These are phyloP conservation scores for Ia io DNA, from an alignment of 2,113 vertebrate species.

Conservation along the genomic window DNA sequence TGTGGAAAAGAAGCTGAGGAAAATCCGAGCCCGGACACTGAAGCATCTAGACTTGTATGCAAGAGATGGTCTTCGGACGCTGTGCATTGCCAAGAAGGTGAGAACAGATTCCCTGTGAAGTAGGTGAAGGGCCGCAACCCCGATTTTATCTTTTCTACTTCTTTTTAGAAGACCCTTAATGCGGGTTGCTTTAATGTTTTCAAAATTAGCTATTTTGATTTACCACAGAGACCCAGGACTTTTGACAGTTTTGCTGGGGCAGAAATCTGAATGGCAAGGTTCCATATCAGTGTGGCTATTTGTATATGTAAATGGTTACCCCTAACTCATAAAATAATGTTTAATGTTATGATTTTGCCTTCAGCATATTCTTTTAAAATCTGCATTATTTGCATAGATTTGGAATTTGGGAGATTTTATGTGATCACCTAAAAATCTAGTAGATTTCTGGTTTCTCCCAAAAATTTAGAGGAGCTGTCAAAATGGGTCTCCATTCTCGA, in stretches of 20 bases:
- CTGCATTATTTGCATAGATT: not conserved
- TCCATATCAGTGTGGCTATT: not conserved
- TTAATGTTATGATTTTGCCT: not conserved
- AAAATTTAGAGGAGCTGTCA: not conserved
- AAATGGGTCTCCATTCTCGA: not conserved
- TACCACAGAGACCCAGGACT: not conserved
- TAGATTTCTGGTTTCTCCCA: constrained; percentile 9
- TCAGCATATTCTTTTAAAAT: not conserved
- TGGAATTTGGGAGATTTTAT: not conserved
- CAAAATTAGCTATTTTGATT: not conserved
- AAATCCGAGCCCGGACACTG: constrained; percentile 87
- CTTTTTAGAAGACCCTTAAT: not conserved
- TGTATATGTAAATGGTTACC: not conserved
- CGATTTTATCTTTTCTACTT: not conserved
- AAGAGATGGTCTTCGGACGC: constrained; percentile 90
- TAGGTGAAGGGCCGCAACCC: accelerated
- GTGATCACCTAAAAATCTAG: not conserved
- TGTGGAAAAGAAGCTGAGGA: constrained; percentile 80
- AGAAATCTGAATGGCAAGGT: not conserved
- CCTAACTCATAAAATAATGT: not conserved
- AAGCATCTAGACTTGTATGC: constrained; percentile 91
- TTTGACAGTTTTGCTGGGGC: not conserved
- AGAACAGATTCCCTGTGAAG: not conserved
- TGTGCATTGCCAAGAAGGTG: constrained; percentile 96
- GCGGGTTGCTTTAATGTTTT: not conserved